These are phyloP conservation scores for Nannoperca australis DNA, from an alignment of 2,797 vertebrate genomes.

Conservation along the genomic window DNA sequence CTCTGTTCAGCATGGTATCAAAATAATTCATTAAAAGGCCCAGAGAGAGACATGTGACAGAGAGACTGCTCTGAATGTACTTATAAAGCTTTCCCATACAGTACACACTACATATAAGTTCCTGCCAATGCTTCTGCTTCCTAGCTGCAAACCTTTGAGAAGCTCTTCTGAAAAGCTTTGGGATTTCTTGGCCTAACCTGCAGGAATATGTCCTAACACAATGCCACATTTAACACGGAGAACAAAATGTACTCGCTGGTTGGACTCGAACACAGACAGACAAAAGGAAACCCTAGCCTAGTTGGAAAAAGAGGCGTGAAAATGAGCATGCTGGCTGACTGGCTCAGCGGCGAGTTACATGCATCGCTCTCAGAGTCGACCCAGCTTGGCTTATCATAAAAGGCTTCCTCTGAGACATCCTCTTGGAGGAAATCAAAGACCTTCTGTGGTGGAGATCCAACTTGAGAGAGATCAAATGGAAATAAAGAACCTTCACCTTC, in stretches of 20 bases:
- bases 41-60: background rate
- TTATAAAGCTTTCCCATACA: background rate
- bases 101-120: background rate
- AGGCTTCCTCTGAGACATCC: constrained; percentile 75
- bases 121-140: background rate
- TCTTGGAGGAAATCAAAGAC: constrained; percentile 72
- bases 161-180: constrained; percentile 13
- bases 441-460: constrained; percentile 59
- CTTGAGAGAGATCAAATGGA: constrained; percentile 70
- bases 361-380: constrained; percentile 54
- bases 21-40: background rate
- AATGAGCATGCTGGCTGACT: constrained; percentile 53
- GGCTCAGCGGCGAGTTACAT: constrained; percentile 46
- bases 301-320: constrained; percentile 64
- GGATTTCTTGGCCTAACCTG: constrained; percentile 43
- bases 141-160: constrained; percentile 8
- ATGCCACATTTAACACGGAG: constrained; percentile 36
- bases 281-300: constrained; percentile 62
- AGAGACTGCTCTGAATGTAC: background rate
- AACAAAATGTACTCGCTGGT: constrained; percentile 53
- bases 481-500: constrained; percentile 67
- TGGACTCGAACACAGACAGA: constrained; percentile 39
- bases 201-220: constrained; percentile 41
- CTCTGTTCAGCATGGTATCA: background rate
- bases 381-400: constrained; percentile 72